Evolutionary conservation across 2,888 invertebrate species (phyloP).

Genomic region (Ctenicera cuprea): DNA sequence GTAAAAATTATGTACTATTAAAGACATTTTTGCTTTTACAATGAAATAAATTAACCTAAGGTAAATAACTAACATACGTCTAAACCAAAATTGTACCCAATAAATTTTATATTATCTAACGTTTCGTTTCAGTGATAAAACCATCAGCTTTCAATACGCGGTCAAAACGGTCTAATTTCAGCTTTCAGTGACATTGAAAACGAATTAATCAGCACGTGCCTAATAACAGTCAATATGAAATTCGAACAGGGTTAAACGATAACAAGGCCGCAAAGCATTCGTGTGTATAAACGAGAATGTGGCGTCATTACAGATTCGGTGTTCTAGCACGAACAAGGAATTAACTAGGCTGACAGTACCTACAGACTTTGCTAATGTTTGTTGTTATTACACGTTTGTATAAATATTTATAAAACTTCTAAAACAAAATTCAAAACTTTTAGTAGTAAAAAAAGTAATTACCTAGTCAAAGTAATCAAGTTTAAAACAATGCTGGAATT

Average conservation of each 20-base stretch:
- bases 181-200: constrained; percentile 6
- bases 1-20: too few relatives aligned
- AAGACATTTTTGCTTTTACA: too few relatives aligned
- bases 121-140: background rate
- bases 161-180: background rate
- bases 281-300: background rate
- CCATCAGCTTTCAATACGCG: background rate
- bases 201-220: constrained; percentile 7
- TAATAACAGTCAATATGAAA: constrained; percentile 3
- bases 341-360: background rate
- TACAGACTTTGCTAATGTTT: too few relatives aligned
- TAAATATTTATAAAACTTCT: too few relatives aligned
- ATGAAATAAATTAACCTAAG: too few relatives aligned
- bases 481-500: too few relatives aligned
- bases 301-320: background rate
- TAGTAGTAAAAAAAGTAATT: too few relatives aligned
- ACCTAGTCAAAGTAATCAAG: too few relatives aligned
- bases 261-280: constrained; percentile 5
- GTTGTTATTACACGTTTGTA: too few relatives aligned
- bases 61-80: background rate
- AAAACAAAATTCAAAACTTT: too few relatives aligned
- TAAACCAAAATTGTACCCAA: background rate
- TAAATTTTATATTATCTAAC: background rate
- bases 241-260: constrained; percentile 14
- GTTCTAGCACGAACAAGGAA: background rate